Evolutionary conservation across 2,113 vertebrate species (phyloP).

Genomic region (Murina feae): DNA sequence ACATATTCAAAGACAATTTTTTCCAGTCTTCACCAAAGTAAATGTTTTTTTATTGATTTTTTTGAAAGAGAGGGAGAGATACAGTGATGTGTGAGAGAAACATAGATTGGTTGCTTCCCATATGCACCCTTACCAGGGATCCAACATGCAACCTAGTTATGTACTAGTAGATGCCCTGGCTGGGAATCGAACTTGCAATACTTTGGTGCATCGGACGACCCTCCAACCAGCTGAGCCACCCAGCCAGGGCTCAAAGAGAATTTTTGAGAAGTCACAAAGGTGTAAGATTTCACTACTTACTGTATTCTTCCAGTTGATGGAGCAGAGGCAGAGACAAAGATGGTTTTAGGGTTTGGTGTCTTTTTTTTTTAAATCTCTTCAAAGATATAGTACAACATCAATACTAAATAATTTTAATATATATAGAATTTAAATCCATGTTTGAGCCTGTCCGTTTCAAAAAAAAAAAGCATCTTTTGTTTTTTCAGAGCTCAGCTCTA

Average conservation of each 20-base stretch:
- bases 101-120: not conserved
- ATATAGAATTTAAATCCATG: not conserved
- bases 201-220: not conserved
- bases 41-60: not conserved
- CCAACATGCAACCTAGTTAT: not conserved
- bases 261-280: not conserved
- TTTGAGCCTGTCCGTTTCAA: not conserved
- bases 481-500: not conserved
- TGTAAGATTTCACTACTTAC: not conserved
- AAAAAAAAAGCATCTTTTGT: not conserved
- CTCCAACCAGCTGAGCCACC: not conserved
- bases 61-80: not conserved
- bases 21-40: not conserved
- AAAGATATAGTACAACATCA: not conserved
- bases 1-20: not conserved
- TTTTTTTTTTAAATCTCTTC: not conserved
- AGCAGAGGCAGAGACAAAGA: constrained; percentile 1
- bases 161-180: not conserved
- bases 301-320: not conserved
- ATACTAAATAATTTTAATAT: not conserved
- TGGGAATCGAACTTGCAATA: not conserved
- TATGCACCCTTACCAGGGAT: not conserved
- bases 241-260: not conserved
- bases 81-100: too few species aligned
- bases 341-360: not conserved